These are phyloP conservation scores for Pogonus chalceus DNA, from an alignment of 1,140 invertebrate genomes.

Conservation along the genomic window DNA sequence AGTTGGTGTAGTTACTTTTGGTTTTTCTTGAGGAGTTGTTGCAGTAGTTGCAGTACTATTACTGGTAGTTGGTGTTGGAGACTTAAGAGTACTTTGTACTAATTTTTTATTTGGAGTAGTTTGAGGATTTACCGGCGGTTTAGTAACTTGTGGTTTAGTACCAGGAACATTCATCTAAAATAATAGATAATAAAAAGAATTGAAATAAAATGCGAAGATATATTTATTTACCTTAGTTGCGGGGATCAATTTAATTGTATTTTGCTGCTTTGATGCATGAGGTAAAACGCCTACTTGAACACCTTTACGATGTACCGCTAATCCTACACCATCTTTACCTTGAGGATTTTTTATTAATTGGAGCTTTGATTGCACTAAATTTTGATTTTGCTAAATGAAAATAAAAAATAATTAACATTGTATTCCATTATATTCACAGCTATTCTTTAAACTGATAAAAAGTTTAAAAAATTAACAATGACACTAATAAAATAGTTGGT, in stretches of 20 bases:
- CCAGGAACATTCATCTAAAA: not conserved
- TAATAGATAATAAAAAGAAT: not conserved
- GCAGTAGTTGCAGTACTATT: conserved; percentile 15
- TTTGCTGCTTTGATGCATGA: conserved; percentile 25
- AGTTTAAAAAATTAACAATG: too few relatives aligned
- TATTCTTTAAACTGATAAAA: too few relatives aligned
- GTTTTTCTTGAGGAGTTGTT: conserved; percentile 16
- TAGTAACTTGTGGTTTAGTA: not conserved
- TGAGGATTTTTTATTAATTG: conserved; percentile 29
- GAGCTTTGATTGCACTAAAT: conserved; percentile 28
- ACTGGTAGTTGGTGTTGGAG: conserved; percentile 12
- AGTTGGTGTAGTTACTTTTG: conserved; percentile 21
- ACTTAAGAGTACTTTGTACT: conserved; percentile 2
- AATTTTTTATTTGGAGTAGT: not conserved
- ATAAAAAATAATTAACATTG: too few relatives aligned
- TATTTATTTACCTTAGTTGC: conserved; percentile 10
- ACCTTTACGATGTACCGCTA: conserved; percentile 28
- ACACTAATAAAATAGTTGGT: too few relatives aligned
- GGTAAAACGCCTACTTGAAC: conserved; percentile 28
- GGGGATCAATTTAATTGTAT: conserved; percentile 10
- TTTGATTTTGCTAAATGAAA: not conserved
- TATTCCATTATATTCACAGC: too few relatives aligned
- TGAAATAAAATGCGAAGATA: not conserved
- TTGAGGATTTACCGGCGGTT: not conserved
- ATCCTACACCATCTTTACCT: conserved; percentile 25